phyloP scores from a whole-genome alignment of 2,888 invertebrate species.

The Xestia c-nigrum region DNA sequence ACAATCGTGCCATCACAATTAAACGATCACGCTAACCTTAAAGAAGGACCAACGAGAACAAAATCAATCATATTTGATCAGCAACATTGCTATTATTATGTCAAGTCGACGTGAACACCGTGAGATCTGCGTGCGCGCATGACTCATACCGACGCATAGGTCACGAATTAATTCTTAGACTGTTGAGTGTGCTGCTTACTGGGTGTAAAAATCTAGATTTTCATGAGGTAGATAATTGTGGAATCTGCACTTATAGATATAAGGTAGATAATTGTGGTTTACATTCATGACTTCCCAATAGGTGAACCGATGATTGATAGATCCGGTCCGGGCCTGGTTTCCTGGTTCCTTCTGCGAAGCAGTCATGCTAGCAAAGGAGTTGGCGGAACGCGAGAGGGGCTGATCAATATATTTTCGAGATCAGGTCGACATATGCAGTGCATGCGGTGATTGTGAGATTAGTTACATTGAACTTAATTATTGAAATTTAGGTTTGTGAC shows the following conservation, averaged over 20 bases:
- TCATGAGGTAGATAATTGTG: neutral
- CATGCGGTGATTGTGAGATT: too few relatives aligned
- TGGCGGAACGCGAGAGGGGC: too few relatives aligned
- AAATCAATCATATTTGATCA: conserved; percentile 70
- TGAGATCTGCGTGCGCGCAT: conserved; percentile 64
- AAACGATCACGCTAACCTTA: conserved; percentile 53
- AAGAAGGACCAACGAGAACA: conserved; percentile 56
- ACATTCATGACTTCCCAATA: neutral
- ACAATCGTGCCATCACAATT: conserved; percentile 50
- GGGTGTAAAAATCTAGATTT: conserved; percentile 50
- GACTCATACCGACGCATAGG: conserved; percentile 63
- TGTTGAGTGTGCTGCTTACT: conserved; percentile 37
- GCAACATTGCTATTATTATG: conserved; percentile 69
- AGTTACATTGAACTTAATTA: too few relatives aligned
- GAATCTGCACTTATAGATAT: neutral
- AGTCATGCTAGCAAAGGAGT: too few relatives aligned
- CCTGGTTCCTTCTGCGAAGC: too few relatives aligned
- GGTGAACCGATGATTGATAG: too few relatives aligned
- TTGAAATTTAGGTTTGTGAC: too few relatives aligned
- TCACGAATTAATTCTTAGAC: conserved; percentile 65
- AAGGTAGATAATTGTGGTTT: neutral
- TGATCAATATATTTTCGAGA: too few relatives aligned
- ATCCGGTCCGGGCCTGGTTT: too few relatives aligned
- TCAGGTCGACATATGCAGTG: too few relatives aligned
- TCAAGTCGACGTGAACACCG: conserved; percentile 67